A percentile compares a stretch with the other conserved stretches of the same genome.
Conservation (phyloP, 1,140 invertebrate species). For the Lepidurus couesii region DNA sequence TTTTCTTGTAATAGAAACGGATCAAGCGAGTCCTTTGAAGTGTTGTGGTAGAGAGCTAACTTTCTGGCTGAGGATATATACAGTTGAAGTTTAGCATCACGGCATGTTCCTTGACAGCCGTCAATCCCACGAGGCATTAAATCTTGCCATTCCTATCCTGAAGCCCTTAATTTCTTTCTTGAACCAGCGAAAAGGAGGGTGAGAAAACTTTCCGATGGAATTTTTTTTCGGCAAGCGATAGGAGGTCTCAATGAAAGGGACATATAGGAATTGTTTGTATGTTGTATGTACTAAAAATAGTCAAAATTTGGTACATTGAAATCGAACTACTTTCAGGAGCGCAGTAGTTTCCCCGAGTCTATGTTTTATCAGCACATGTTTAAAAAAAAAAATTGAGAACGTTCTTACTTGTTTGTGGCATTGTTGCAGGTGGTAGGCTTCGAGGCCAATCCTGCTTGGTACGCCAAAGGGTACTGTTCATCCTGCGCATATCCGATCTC, state of each 20-base stretch:
- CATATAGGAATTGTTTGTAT: neutral
- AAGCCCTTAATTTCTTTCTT: neutral
- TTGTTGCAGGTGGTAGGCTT: neutral
- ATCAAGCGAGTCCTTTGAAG: neutral
- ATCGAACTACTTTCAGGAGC: no score
- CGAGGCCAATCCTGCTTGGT: neutral
- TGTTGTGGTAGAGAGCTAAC: neutral
- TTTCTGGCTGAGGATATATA: neutral
- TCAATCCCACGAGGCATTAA: neutral
- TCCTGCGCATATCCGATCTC: conserved; percentile 40
- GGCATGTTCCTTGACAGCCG: neutral
- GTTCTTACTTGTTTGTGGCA: neutral
- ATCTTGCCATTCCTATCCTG: neutral
- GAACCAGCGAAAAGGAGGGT: neutral
- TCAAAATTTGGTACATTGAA: no score
- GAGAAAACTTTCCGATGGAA: neutral
- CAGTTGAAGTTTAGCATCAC: neutral
- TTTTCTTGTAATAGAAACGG: no score
- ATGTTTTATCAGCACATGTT: neutral
- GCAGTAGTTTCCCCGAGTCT: no score
- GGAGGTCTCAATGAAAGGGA: neutral
- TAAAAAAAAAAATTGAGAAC: no score
- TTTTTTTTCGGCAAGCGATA: neutral
- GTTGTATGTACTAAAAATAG: neutral
- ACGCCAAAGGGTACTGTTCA: conserved; percentile 37